These are phyloP conservation scores for Hippoglossus stenolepis DNA, from an alignment of 2,113 vertebrate genomes.

Conservation along the genomic window DNA sequence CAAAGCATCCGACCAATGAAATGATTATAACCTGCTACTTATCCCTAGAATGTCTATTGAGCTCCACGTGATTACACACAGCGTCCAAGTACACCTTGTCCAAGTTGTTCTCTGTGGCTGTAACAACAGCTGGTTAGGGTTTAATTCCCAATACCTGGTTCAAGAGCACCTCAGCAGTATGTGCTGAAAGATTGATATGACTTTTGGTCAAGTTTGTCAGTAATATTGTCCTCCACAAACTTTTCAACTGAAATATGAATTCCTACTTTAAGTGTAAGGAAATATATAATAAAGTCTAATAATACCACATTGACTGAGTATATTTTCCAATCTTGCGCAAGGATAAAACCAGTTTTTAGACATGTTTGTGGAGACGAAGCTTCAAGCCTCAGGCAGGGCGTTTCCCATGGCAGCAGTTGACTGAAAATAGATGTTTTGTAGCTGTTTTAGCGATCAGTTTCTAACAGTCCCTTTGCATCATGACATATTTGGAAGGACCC, in stretches of 20 bases:
- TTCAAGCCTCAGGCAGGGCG: no score
- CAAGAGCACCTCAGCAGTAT: no score
- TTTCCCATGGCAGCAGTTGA: no score
- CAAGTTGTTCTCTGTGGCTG: not conserved
- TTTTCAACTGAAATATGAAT: not conserved
- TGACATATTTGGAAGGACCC: not conserved
- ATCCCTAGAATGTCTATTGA: constrained; percentile 11
- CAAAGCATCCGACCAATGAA: constrained; percentile 15
- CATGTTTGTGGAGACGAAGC: no score
- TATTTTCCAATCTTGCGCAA: no score
- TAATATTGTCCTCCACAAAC: not conserved
- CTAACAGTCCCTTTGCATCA: not conserved
- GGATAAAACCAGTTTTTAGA: not conserved
- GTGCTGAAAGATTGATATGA: not conserved
- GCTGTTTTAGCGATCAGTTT: not conserved
- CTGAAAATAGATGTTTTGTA: no score
- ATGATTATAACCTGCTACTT: constrained; percentile 23
- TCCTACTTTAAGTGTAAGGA: not conserved
- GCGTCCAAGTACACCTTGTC: not conserved
- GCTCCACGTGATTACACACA: not conserved
- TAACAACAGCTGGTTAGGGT: not conserved
- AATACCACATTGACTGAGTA: no score
- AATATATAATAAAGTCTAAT: no score
- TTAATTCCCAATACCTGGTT: no score
- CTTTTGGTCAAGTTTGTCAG: not conserved